These are phyloP conservation scores for Cavia aperea DNA, from an alignment of 2,113 vertebrate species.

Conservation along the genomic window DNA sequence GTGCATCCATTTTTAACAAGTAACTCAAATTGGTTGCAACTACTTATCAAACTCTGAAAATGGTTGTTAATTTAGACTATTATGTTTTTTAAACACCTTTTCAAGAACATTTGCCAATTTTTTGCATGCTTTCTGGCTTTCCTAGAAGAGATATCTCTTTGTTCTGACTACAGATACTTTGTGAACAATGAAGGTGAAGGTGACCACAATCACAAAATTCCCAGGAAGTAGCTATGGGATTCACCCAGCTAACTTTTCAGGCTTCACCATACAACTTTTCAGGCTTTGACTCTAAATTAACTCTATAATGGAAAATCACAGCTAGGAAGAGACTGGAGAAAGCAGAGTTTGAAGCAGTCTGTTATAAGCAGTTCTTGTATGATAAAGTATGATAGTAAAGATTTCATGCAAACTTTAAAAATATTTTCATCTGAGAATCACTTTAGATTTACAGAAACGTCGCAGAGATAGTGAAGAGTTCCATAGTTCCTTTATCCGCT, in stretches of 20 bases:
- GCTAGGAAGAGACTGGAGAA: not conserved
- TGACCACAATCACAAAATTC: not conserved
- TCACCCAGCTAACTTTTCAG: not conserved
- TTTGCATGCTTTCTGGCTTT: not conserved
- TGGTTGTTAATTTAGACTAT: not conserved
- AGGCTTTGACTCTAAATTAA: slow-evolving; percentile 11
- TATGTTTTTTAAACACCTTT: not conserved
- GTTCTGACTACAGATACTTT: not conserved
- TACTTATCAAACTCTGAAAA: not conserved
- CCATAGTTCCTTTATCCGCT: not conserved
- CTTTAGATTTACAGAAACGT: not conserved
- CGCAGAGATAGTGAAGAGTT: not conserved
- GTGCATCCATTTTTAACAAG: not conserved
- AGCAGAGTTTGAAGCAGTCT: not conserved
- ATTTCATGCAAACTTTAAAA: not conserved
- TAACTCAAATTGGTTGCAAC: not conserved
- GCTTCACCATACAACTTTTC: not conserved
- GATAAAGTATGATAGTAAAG: not conserved
- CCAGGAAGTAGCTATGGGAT: not conserved
- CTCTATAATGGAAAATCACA: not conserved
- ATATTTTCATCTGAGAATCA: slow-evolving; percentile 27
- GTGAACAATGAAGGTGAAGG: slow-evolving; percentile 13
- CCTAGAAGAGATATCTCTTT: not conserved
- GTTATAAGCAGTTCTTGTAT: not conserved
- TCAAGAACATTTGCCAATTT: not conserved